phyloP scores from a whole-genome alignment of 2,888 invertebrate species.

The Chloromyia formosa region DNA sequence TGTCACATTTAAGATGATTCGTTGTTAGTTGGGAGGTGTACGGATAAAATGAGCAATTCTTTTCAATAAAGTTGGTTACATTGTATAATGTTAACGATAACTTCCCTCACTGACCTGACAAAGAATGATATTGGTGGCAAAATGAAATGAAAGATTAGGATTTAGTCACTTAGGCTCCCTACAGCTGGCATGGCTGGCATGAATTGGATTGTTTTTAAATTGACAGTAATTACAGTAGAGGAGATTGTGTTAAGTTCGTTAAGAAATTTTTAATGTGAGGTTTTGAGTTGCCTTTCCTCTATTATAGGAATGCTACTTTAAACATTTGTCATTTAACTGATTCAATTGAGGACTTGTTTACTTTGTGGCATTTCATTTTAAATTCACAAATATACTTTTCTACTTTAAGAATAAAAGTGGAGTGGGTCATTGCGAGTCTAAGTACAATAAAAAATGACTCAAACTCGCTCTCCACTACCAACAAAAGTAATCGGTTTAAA shows the following conservation, averaged over 20 bases:
- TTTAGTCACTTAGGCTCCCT: constrained; percentile 23
- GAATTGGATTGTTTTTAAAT: constrained; percentile 2
- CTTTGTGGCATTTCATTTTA: no score
- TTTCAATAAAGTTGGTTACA: not conserved
- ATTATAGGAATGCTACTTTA: no score
- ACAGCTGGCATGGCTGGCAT: not conserved
- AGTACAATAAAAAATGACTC: no score
- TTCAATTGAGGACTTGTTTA: no score
- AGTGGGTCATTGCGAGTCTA: no score
- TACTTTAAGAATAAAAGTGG: no score
- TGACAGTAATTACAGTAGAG: not conserved
- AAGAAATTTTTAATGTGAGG: not conserved
- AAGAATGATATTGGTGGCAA: constrained; percentile 19
- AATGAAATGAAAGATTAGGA: constrained; percentile 5
- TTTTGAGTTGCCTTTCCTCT: no score
- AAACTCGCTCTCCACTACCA: no score
- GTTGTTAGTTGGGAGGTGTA: not conserved
- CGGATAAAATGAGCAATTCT: not conserved
- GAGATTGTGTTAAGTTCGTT: not conserved
- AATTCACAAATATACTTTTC: no score
- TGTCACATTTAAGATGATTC: not conserved
- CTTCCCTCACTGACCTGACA: constrained; percentile 2
- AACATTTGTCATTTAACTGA: no score
- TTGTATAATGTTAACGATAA: no score
- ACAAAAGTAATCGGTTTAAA: no score